Evolutionary conservation across 2,113 vertebrate genomes (phyloP), one percentile per base, ranked within the genome.

Genomic region (Malaclemys terrapin): DNA sequence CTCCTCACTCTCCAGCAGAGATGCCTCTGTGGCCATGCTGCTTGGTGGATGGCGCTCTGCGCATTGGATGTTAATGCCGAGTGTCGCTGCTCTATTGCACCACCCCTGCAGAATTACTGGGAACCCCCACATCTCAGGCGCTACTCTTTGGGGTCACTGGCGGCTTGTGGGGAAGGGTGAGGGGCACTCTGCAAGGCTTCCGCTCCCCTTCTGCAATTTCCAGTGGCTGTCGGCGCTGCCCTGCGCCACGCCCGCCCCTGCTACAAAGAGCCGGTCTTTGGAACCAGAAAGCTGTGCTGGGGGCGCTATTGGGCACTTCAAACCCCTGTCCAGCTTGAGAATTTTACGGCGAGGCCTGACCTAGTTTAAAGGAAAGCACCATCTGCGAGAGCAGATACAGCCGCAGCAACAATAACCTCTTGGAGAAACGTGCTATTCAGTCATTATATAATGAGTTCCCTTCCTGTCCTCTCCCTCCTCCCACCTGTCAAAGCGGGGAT

Each of bases 391-490:
- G 85, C 1, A 0, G 87, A 72, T 92, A 78, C 49, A 57, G 57
- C 0, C 0, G 8, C 47, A 84, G 69, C 49, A 87, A 50, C n/a
- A 91, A 53, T 2, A 79, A 93, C 31, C 47, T 90, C 47, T 20
- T 47, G 49, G 87, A 94, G 87, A 94, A 82, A 29, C 22, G 38
- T 42, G 76, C 81, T 86, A 53, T 72, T 92, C 87, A 88, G n/a
- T 47, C 38, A 25, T n/a, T 83, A 56, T 79, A 75, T 93, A 93
- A 94, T 0, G 0, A 95, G 76, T n/a, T 90, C 50, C 75, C 45
- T 54, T 92, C 1, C 0, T 0, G 0, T 56, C 69, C 91, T 20
- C 85, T 89, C 56, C 85, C 42, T 75, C 1, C 1, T 20, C 12
- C 80, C n/a, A 54, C 38, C 79, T 19, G 75, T 88, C 0, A 0